These are phyloP conservation scores for Lepidonotus clava DNA, from an alignment of 2,888 invertebrate species.

Conservation along the genomic window DNA sequence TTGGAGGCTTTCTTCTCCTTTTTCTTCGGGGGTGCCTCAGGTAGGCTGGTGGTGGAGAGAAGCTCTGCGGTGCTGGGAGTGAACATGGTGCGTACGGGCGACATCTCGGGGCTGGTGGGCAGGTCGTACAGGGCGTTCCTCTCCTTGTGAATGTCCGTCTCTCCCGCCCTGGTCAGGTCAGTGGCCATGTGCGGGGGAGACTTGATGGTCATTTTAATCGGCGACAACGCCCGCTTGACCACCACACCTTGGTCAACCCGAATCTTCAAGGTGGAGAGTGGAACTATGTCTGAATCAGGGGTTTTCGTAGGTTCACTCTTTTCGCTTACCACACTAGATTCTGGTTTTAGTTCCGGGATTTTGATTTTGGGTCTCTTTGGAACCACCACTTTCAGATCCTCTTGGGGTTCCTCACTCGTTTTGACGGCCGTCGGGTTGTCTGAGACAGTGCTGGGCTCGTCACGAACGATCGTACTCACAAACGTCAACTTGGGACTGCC, in stretches of 20 bases:
- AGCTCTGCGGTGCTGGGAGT: background rate
- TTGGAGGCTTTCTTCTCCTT: constrained; percentile 38
- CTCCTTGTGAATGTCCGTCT: background rate
- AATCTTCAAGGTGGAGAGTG: background rate
- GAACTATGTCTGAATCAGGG: background rate
- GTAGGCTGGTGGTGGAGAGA: background rate
- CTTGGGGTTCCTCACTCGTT: background rate
- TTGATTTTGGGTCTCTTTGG: constrained; percentile 34
- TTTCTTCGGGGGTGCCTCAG: background rate
- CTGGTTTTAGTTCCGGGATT: background rate
- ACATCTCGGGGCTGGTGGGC: constrained; percentile 20
- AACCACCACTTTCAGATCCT: background rate
- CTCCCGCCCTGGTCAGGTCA: background rate
- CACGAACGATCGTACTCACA: background rate
- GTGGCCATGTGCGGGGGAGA: background rate
- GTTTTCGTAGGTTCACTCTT: background rate
- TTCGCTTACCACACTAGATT: background rate
- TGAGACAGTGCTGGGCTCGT: background rate
- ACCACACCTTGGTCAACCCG: background rate
- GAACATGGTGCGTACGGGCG: background rate
- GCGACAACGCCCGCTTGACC: background rate
- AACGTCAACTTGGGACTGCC: constrained; percentile 5
- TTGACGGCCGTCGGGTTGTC: background rate
- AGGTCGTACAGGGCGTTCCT: constrained; percentile 1
- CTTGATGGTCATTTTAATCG: constrained; percentile 7